phyloP scores from a whole-genome alignment of 2,113 vertebrate species.

The Notiomystis cincta region DNA sequence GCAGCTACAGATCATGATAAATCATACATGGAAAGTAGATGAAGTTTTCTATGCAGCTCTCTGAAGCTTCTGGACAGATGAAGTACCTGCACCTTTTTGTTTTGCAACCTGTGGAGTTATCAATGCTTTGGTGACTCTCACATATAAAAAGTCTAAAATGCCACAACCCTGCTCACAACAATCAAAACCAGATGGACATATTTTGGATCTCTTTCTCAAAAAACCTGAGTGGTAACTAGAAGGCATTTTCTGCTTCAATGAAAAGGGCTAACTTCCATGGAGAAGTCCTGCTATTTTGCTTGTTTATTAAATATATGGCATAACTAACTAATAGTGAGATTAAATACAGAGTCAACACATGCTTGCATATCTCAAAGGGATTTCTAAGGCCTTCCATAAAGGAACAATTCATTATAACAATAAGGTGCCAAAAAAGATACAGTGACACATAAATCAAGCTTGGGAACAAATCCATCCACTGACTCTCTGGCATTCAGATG shows the following conservation, averaged over 20 bases:
- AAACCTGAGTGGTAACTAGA: not conserved
- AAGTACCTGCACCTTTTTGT: not conserved
- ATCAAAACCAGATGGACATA: not conserved
- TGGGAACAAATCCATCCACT: not conserved
- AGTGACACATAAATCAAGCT: slow-evolving; percentile 4
- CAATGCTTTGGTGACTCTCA: not conserved
- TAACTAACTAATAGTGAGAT: not conserved
- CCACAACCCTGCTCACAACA: not conserved
- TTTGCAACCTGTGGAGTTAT: not conserved
- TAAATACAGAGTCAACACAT: not conserved
- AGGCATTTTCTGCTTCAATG: not conserved
- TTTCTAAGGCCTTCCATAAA: not conserved
- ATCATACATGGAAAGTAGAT: not conserved
- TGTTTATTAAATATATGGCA: not conserved
- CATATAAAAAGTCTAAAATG: not conserved
- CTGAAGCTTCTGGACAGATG: not conserved
- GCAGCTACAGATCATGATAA: not conserved
- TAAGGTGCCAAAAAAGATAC: not conserved
- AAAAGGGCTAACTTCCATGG: not conserved
- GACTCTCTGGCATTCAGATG: not conserved
- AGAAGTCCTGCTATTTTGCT: not conserved
- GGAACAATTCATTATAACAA: not conserved
- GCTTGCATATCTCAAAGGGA: not conserved
- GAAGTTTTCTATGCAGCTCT: not conserved
- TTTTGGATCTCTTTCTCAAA: not conserved